A percentile compares a stretch with the other conserved stretches of the same genome.
Conservation (phyloP, 1,140 invertebrate genomes). For the Pantala flavescens region DNA sequence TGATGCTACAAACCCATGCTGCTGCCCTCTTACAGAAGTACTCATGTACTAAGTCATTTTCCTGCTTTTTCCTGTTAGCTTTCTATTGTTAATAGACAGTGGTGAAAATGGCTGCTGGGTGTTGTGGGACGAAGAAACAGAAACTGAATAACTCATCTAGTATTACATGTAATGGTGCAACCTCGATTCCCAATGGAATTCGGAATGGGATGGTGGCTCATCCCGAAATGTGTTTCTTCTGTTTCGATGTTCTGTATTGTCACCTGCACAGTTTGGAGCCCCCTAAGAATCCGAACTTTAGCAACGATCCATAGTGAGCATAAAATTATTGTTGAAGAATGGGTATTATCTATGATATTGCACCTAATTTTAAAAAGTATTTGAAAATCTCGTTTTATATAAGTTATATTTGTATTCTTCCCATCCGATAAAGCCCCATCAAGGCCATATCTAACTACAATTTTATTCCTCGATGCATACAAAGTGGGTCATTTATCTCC, state of each 20-base stretch:
- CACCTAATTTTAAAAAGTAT: too few species aligned
- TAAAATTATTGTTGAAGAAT: constrained; percentile 19
- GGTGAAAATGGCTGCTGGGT: constrained; percentile 64
- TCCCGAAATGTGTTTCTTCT: constrained; percentile 95
- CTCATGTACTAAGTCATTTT: too few species aligned
- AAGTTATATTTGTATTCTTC: too few species aligned
- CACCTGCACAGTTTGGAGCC: constrained; percentile 86
- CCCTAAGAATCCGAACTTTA: constrained; percentile 79
- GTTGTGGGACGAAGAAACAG: constrained; percentile 80
- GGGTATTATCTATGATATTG: background rate
- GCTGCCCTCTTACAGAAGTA: too few species aligned
- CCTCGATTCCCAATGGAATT: constrained; percentile 44
- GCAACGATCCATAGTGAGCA: constrained; percentile 91
- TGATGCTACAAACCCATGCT: too few species aligned
- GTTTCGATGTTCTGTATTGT: constrained; percentile 93
- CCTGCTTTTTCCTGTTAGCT: background rate
- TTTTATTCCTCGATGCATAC: too few species aligned
- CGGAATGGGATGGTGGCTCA: constrained; percentile 60
- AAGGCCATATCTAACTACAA: too few species aligned
- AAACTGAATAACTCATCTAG: constrained; percentile 65
- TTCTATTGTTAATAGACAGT: constrained; percentile 12
- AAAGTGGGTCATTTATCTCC: background rate
- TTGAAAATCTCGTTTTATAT: too few species aligned
- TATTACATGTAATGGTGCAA: constrained; percentile 39
- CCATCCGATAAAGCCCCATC: too few species aligned